Evolutionary conservation across 2,888 invertebrate species (phyloP).

Genomic region (Volucella inflata): DNA sequence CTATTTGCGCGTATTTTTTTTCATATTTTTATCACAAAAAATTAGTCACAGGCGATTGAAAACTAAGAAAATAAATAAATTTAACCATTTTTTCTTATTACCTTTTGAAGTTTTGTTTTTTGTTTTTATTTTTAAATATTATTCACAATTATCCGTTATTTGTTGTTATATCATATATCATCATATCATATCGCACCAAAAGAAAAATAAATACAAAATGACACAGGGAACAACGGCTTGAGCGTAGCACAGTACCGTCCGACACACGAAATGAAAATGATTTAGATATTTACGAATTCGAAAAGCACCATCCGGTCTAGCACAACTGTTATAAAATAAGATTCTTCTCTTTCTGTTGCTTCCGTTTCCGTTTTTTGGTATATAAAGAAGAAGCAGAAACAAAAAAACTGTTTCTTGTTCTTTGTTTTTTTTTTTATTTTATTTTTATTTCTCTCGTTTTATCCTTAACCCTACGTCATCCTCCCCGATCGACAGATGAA

Average conservation of each 20-base stretch:
- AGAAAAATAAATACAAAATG: conserved; percentile 4
- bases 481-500: conserved; percentile 80
- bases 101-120: conserved; percentile 43
- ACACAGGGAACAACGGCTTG: conserved; percentile 23
- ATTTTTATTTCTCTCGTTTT: conserved; percentile 32
- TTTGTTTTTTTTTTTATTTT: conserved; percentile 5
- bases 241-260: conserved; percentile 40
- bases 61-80: conserved; percentile 13
- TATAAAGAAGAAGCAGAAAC: neutral
- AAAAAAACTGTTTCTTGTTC: conserved; percentile 13
- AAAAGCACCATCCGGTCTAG: conserved; percentile 69
- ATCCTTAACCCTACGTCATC: conserved; percentile 56
- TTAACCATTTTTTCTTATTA: conserved; percentile 42
- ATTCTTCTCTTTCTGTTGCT: conserved; percentile 63
- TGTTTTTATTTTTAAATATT: conserved; percentile 36
- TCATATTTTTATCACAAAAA: neutral
- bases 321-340: conserved; percentile 69
- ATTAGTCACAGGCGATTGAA: conserved; percentile 24
- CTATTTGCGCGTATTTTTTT: neutral
- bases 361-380: conserved; percentile 65
- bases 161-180: conserved; percentile 40
- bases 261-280: conserved; percentile 61
- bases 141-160: conserved; percentile 52
- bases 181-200: conserved; percentile 57
- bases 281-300: conserved; percentile 34